Evolutionary conservation across 2,888 invertebrate species (phyloP).

Genomic region (Hirtodrosophila alboralis): DNA sequence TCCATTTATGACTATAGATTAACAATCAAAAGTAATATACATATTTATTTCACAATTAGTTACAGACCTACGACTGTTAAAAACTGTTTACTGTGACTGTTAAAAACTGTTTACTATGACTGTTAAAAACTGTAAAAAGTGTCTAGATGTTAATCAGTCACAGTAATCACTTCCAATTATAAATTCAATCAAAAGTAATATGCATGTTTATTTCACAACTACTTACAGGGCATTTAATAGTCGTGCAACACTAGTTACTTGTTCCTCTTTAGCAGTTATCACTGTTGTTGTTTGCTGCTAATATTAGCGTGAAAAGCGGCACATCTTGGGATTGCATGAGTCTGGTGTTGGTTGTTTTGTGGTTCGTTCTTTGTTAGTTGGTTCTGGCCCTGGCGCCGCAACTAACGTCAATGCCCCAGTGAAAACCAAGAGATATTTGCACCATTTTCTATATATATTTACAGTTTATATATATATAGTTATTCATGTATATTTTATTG

Average conservation of each 20-base stretch:
- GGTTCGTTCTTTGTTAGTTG: conserved; percentile 31
- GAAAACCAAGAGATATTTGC: conserved; percentile 48
- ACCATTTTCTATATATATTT: conserved; percentile 27
- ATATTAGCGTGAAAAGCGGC: conserved; percentile 66
- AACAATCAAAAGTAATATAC: too few relatives aligned
- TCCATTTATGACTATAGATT: too few relatives aligned
- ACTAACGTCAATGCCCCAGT: conserved; percentile 27
- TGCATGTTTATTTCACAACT: too few relatives aligned
- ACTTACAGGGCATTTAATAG: conserved; percentile 12
- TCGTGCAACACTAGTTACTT: conserved; percentile 3
- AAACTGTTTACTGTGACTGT: too few relatives aligned
- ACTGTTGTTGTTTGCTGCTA: conserved; percentile 42
- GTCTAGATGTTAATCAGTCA: too few relatives aligned
- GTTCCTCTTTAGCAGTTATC: conserved; percentile 30
- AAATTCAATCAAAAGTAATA: too few relatives aligned
- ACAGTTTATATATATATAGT: conserved; percentile 2
- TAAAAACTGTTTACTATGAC: too few relatives aligned
- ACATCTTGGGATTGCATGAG: conserved; percentile 58
- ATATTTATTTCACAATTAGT: too few relatives aligned
- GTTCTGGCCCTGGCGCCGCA: conserved; percentile 25
- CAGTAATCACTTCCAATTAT: too few relatives aligned
- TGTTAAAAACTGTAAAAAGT: too few relatives aligned
- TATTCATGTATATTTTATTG: conserved; percentile 19
- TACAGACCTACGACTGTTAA: too few relatives aligned
- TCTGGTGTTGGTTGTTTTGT: conserved; percentile 31